Evolutionary conservation across 2,113 vertebrate genomes (phyloP), one percentile per base, ranked within the genome.

Genomic region (Nycticebus coucang): DNA sequence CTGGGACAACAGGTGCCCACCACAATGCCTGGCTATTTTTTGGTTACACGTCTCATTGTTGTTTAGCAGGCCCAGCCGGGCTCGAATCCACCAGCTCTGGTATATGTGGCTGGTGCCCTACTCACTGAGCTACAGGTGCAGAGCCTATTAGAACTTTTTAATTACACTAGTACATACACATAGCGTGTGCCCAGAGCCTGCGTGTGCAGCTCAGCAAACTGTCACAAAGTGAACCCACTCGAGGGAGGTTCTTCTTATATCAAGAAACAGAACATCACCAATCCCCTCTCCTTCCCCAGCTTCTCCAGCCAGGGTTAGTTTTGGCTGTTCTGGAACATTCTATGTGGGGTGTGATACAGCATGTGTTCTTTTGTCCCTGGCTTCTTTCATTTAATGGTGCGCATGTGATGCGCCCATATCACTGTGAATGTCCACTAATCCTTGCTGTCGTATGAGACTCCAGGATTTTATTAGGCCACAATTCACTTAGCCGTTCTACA

Each of bases 321-420:
- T 69, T 2, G 7, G 69, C 79, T 7, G 15, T 8, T 15, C 11
- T 0, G 7, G 75, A 18, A 33, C 72, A 9, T 19, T 9, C 19
- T 9, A 4, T 9, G 13, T 11, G 33, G 30, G 62, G 64, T 13
- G 2, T 28, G 8, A 7, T 2, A 37, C 11, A 0, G 12, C 2
- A 12, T 1, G 0, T 17, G 8, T 14, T 6, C 92, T 6, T 26
- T 50, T 17, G 45, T 0, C 2, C n/a, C 53, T 13, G 60, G 28
- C 71, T 37, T 78, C 55, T 64, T 22, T 33, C 8, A 9, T 17
- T 19, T 50, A 2, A 3, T 41, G 21, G 15, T 4, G 26, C 24
- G 1, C 8, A 4, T 26, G 64, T 0, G 15, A 9, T 18, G 7
- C 53, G 4, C 17, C n/a, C 1, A 0, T 0, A 0, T 9, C 12